Evolutionary conservation across 1,140 invertebrate genomes (phyloP).

Genomic region (Zaprionus tsacasi): DNA sequence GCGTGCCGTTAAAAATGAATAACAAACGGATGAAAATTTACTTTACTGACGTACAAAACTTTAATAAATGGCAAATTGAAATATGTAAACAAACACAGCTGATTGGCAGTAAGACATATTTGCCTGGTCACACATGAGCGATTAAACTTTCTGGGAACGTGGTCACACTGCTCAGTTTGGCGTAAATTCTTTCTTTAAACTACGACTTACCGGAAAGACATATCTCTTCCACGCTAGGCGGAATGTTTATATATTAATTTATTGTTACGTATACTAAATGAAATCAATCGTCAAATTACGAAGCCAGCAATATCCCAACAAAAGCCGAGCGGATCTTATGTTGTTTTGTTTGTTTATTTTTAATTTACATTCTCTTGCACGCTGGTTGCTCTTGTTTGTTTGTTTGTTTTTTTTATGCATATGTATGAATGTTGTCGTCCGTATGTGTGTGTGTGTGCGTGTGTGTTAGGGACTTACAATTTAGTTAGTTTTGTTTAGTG

Average conservation of each 20-base stretch:
- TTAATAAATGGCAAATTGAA: neutral
- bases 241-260: too few species aligned
- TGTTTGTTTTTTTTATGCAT: constrained; percentile 12
- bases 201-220: too few species aligned
- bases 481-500: constrained; percentile 22
- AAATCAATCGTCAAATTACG: too few species aligned
- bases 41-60: too few species aligned
- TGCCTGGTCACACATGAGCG: too few species aligned
- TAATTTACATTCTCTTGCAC: constrained; percentile 49
- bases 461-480: constrained; percentile 20
- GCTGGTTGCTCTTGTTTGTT: constrained; percentile 19
- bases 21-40: too few species aligned
- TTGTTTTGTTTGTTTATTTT: constrained; percentile 37
- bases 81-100: neutral
- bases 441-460: constrained; percentile 11
- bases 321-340: neutral
- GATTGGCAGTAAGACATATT: neutral
- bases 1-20: too few species aligned
- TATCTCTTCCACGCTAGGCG: too few species aligned
- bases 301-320: neutral
- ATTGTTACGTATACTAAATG: too few species aligned
- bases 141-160: too few species aligned
- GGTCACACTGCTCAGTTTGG: too few species aligned
- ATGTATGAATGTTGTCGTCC: constrained; percentile 17
- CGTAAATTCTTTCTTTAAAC: too few species aligned